Conservation (phyloP, 1,140 invertebrate genomes). For the Stegodyphus dumicola region DNA sequence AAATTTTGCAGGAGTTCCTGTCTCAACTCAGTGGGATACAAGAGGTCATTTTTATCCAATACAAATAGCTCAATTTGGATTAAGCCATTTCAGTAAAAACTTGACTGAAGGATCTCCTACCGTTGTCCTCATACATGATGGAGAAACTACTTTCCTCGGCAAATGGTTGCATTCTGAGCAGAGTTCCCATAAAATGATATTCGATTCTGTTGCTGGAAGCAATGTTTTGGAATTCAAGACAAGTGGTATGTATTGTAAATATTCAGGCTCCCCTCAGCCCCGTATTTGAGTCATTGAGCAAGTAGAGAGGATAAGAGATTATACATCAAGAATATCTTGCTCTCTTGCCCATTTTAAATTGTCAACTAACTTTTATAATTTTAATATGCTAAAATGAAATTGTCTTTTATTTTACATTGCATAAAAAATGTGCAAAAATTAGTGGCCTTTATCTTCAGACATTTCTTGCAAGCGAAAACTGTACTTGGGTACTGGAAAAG, state of each 20-base stretch:
- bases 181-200: constrained; percentile 17
- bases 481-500: too few species aligned
- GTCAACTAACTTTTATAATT: too few species aligned
- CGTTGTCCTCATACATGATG: constrained; percentile 26
- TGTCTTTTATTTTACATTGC: too few species aligned
- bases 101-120: constrained; percentile 74
- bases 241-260: constrained; percentile 5
- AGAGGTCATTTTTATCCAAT: constrained; percentile 96
- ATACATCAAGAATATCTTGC: too few species aligned
- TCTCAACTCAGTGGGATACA: constrained; percentile 93
- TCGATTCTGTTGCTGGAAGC: constrained; percentile 39
- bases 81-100: constrained; percentile 97
- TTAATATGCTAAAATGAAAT: too few species aligned
- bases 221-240: constrained; percentile 53
- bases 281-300: too few species aligned
- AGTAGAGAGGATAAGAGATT: too few species aligned
- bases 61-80: constrained; percentile 97
- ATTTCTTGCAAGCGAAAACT: too few species aligned
- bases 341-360: too few species aligned
- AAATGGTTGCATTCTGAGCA: constrained; percentile 31
- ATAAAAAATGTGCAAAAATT: too few species aligned
- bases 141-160: constrained; percentile 28
- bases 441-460: too few species aligned
- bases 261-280: too few species aligned
- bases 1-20: constrained; percentile 79